Conservation (phyloP, 2,113 vertebrate genomes). For the Onychostoma macrolepis region DNA sequence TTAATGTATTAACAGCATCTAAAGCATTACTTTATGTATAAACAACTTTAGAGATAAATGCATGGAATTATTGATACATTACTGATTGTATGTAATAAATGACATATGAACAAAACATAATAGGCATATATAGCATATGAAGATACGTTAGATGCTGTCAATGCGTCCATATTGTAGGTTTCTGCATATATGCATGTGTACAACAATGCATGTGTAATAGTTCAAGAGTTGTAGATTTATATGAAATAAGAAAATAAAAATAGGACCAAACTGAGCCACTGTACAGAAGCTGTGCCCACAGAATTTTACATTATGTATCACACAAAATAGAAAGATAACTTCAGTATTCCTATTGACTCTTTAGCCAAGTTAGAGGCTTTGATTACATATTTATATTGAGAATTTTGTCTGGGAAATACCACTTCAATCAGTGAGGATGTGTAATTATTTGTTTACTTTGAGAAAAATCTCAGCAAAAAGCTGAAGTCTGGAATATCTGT, state of each 20-base stretch:
- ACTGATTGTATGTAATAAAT: neutral
- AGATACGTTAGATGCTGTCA: constrained; percentile 6
- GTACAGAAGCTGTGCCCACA: constrained; percentile 6
- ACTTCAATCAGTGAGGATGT: neutral
- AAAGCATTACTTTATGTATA: neutral
- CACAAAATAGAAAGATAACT: constrained; percentile 10
- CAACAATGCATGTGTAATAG: neutral
- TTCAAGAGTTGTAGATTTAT: neutral
- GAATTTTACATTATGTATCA: neutral
- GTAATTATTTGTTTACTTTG: neutral
- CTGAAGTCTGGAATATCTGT: neutral
- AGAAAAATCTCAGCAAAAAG: neutral
- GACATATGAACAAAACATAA: neutral
- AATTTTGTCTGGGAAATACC: neutral
- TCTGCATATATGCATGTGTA: neutral
- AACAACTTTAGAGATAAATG: neutral
- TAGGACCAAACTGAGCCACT: constrained; percentile 1
- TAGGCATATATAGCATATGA: neutral
- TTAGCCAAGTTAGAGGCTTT: neutral
- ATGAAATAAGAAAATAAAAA: constrained; percentile 7
- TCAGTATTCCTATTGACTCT: neutral
- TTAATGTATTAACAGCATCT: neutral
- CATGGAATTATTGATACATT: neutral
- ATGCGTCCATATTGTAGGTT: neutral
- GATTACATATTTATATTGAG: neutral